phyloP scores from a whole-genome alignment of 2,797 vertebrate species.

The Gymnoscopelus microlampas region DNA sequence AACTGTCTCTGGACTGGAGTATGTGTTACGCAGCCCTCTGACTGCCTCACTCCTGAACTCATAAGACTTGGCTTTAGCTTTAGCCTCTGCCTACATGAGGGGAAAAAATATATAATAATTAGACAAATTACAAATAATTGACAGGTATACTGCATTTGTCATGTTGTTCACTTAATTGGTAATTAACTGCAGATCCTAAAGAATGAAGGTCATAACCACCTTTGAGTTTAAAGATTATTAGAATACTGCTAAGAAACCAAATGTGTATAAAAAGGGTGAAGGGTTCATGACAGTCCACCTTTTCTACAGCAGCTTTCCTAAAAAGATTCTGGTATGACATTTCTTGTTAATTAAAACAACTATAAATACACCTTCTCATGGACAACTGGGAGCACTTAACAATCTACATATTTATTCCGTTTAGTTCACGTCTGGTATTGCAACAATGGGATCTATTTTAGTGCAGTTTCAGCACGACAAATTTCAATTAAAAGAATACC shows the following conservation, averaged over 20 bases:
- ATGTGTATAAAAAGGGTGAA: neutral
- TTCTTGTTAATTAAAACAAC: neutral
- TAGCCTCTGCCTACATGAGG: conserved; percentile 88
- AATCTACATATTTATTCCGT: too few relatives aligned
- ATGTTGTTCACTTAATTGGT: too few relatives aligned
- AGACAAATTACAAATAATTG: neutral
- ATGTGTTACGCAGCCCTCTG: conserved; percentile 87
- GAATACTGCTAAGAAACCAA: too few relatives aligned
- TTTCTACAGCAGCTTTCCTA: neutral
- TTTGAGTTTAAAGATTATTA: too few relatives aligned
- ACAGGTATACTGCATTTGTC: neutral
- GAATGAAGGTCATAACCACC: too few relatives aligned
- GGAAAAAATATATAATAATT: neutral
- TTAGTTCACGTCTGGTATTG: neutral
- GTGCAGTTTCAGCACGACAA: too few relatives aligned
- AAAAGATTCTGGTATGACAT: neutral
- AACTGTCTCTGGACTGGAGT: conserved; percentile 86
- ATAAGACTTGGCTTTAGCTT: conserved; percentile 92
- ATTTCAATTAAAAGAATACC: too few relatives aligned
- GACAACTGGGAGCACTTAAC: too few relatives aligned
- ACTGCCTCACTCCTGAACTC: conserved; percentile 91
- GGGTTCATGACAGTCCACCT: neutral
- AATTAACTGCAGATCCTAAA: too few relatives aligned
- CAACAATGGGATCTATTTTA: neutral
- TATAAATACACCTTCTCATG: neutral